Conservation (phyloP, 1,140 invertebrate genomes). For the Orussus abietinus region DNA sequence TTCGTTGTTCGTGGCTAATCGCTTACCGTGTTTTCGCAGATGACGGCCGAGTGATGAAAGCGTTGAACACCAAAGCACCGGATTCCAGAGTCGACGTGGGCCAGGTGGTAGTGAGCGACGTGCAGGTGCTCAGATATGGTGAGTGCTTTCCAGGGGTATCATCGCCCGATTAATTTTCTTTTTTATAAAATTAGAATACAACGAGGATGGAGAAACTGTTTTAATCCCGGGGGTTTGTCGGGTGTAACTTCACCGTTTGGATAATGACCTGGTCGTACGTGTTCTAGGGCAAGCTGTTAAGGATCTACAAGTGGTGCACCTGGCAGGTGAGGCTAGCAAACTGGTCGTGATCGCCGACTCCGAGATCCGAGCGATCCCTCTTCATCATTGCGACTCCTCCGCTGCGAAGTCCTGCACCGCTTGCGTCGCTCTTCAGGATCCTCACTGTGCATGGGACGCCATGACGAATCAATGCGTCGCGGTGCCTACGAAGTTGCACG, state of each 20-base stretch:
- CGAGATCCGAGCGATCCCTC: conserved; percentile 78
- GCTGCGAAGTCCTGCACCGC: conserved; percentile 62
- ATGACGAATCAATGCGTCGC: conserved; percentile 70
- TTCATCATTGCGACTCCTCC: conserved; percentile 74
- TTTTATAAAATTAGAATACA: too few relatives aligned
- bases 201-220: too few relatives aligned
- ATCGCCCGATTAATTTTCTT: conserved; percentile 8
- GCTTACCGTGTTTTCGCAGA: conserved; percentile 61
- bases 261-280: conserved; percentile 1
- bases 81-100: conserved; percentile 45
- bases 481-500: conserved; percentile 62
- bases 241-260: too few relatives aligned
- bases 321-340: conserved; percentile 58
- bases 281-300: conserved; percentile 44
- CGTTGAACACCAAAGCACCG: conserved; percentile 74
- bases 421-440: conserved; percentile 92
- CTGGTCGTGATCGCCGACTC: conserved; percentile 88
- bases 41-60: conserved; percentile 88
- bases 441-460: conserved; percentile 95
- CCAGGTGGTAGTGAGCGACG: conserved; percentile 50
- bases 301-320: conserved; percentile 48
- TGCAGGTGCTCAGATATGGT: conserved; percentile 51
- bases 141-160: conserved; percentile 22
- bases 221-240: too few relatives aligned
- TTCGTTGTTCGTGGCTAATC: too few relatives aligned